Base-by-base conservation (phyloP, 2,888 invertebrate genomes). In the Antitype chi region DNA sequence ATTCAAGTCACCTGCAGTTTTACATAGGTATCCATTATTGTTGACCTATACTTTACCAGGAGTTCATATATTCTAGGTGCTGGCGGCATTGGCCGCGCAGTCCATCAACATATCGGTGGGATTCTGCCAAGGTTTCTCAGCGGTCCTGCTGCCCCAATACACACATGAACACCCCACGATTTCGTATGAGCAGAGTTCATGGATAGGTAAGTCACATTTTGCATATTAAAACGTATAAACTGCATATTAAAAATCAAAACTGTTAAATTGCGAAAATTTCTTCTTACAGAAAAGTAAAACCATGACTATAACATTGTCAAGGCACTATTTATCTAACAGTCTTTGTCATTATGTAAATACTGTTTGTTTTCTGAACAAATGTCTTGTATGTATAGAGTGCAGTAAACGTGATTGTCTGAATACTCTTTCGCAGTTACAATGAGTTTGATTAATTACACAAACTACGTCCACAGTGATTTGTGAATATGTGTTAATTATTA, bases 91-190 rank as follows among this genome's bases (percentile, higher is more conserved):
- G 85, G 98, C 98, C 74, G 98, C 98, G 62, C 98, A 98, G 93
- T 97, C 98, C 25, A 98, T 98, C 88, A 98, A 98, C 90, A 97
- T 98, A 90, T 98, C 98, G 70, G 98, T 98, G 85, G 98, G 98
- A 1, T 97, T 98, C 90, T 97, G 97, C 81, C 98, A 98, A 92
- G 98, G 98, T 62, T 98, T 98, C 95, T 98, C 98, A 63, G 98
- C 98, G 2, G 97, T 98, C 52, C 96, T 98, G 89, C 95, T 98
- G 82, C 98, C 98, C 72, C 98, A 98, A 94, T 97, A 98, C 84
- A 94, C 97, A 70, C 94, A 93, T 55, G 96, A 97, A 78, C 93
- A 97, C 72, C 96, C 97, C 0, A 91, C 94, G 20, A 97, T 98
- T 83, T 97, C 97, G 9, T 95, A 97, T 60, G 97, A 97, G 81